A percentile compares a stretch with the other conserved stretches of the same genome.
These are phyloP conservation scores for Gymnodraco acuticeps DNA, from an alignment of 2,797 vertebrate genomes.

Conservation along the genomic window DNA sequence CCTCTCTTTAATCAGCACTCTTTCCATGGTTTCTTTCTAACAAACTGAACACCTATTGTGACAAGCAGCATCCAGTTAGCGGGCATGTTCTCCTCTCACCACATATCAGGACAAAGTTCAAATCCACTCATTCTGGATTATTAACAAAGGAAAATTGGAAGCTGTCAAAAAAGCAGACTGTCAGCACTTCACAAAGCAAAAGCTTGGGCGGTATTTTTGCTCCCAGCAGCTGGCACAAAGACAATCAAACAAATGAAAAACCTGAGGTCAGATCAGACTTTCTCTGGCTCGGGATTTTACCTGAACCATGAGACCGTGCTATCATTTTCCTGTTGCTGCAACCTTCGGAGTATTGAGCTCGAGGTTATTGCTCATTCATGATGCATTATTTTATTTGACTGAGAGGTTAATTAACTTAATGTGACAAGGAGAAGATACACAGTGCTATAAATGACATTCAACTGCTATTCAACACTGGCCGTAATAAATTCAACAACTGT, in stretches of 20 bases:
- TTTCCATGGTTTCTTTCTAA: constrained; percentile 8
- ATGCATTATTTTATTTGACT: constrained; percentile 63
- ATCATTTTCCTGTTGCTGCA: constrained; percentile 36
- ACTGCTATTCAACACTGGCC: constrained; percentile 51
- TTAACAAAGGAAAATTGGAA: constrained; percentile 46
- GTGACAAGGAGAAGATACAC: constrained; percentile 59
- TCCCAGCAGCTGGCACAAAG: constrained; percentile 43
- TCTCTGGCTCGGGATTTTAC: constrained; percentile 41
- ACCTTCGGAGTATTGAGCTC: constrained; percentile 11
- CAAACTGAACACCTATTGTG: constrained; percentile 17
- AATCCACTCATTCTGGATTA: constrained; percentile 44
- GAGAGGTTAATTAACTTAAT: constrained; percentile 76
- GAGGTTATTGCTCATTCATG: constrained; percentile 54
- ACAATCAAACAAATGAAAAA: constrained; percentile 59
- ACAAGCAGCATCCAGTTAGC: constrained; percentile 15
- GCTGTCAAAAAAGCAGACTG: constrained; percentile 44
- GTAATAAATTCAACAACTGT: constrained; percentile 67
- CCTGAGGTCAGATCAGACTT: constrained; percentile 44
- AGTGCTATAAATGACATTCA: constrained; percentile 72
- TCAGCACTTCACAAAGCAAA: constrained; percentile 42
- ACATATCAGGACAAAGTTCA: constrained; percentile 32
- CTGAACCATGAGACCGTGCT: constrained; percentile 23
- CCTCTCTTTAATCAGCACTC: constrained; percentile 23
- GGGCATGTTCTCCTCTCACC: constrained; percentile 14
- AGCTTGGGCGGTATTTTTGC: constrained; percentile 14